These are phyloP conservation scores for Sisyra nigra DNA, from an alignment of 2,888 invertebrate genomes.

Conservation along the genomic window DNA sequence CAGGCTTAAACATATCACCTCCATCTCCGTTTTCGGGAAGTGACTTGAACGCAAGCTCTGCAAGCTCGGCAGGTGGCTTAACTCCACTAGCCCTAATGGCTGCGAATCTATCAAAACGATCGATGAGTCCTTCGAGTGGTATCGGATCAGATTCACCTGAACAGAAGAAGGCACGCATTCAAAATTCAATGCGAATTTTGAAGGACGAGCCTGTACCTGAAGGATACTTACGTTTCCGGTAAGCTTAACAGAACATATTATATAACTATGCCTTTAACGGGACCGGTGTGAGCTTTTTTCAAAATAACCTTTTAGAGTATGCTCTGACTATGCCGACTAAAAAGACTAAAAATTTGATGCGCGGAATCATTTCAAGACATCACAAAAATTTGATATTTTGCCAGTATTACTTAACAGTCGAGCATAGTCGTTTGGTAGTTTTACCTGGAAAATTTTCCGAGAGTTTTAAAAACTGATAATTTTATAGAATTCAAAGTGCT, in stretches of 20 bases:
- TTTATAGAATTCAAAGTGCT: too few species aligned
- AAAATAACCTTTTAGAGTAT: too few species aligned
- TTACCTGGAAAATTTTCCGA: too few species aligned
- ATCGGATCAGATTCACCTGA: conserved; percentile 31
- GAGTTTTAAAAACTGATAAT: too few species aligned
- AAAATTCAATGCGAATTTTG: conserved; percentile 55
- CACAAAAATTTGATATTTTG: too few species aligned
- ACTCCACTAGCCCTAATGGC: conserved; percentile 33
- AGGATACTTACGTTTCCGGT: conserved; percentile 71
- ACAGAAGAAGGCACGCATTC: conserved; percentile 44
- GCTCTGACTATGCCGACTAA: too few species aligned
- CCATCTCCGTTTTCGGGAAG: conserved; percentile 11
- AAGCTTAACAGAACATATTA: conserved; percentile 13
- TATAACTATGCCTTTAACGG: too few species aligned
- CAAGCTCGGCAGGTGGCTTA: conserved; percentile 13
- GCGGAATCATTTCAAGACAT: too few species aligned
- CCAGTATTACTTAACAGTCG: too few species aligned
- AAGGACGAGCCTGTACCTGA: conserved; percentile 84
- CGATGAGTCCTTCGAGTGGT: conserved; percentile 30
- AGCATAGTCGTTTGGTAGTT: too few species aligned
- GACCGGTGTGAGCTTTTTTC: too few species aligned
- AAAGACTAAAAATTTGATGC: too few species aligned
- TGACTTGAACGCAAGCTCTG: conserved; percentile 8
- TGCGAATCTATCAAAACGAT: conserved; percentile 33
- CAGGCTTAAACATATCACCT: conserved; percentile 9